Base-by-base conservation (phyloP, 2,888 invertebrate genomes). In the Malachius bipustulatus region DNA sequence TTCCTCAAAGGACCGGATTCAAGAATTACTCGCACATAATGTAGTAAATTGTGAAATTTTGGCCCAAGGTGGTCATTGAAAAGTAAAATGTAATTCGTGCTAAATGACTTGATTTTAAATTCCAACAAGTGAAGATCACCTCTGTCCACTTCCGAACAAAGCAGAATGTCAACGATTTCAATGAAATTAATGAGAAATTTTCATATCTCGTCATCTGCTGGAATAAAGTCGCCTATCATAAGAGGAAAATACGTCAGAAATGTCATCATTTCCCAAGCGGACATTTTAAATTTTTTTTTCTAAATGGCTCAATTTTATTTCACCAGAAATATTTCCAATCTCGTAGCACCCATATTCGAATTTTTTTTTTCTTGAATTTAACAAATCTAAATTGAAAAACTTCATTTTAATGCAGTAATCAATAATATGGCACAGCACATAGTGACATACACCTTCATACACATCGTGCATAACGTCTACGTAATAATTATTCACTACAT, bases 211-310 rank as follows among this genome's bases (percentile, higher is more conserved):
- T 51, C 46, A 37, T 47, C 42, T 12, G 16, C 24, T 9, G 49
- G 48, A 28, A 52, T 35, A 2, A 51, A 19, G 35, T 54, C 49
- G 1, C 47, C 50, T 16, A 51, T 36, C 35, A 52, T 43, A 2
- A 51, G 11, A 3, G 46, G 42, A 38, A 51, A 43, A 40, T 43
- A 46, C 13, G 24, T 15, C 14, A 41, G 19, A 39, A 50, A 50
- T 11, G 44, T 41, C 36, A 47, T 44, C 46, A 49, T 50, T 43
- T 53, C 44, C 15, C 46, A 38, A 2, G 47, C 51, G 11, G 50
- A 46, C 39, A 45, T 44, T 44, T 40, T 44, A n/a, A 39, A 30
- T 32, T 41, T 31, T n/a, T 32, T 40, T 4, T 39, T 44, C 12
- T 10, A 44, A 11, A 42, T 41, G 48, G 9, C 31, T 14, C 11